phyloP scores from a whole-genome alignment of 1,140 invertebrate species.

The Aradophagus sp. region DNA sequence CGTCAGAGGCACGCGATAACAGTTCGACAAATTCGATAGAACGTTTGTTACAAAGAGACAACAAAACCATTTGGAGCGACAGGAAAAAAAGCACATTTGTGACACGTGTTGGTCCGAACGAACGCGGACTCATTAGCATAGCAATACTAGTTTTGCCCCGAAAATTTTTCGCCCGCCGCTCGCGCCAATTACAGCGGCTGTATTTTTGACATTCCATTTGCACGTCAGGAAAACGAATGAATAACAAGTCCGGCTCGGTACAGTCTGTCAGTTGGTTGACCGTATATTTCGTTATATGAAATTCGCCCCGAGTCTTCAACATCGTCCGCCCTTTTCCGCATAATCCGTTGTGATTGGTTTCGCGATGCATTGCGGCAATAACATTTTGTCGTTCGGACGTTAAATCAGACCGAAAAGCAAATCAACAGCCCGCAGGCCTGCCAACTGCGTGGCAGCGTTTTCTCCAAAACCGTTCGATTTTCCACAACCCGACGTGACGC shows the following conservation, averaged over 20 bases:
- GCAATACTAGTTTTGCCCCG: background rate
- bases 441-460: too few relatives aligned
- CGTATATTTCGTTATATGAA: constrained; percentile 35
- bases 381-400: too few relatives aligned
- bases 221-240: constrained; percentile 35
- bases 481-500: too few relatives aligned
- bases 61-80: too few relatives aligned
- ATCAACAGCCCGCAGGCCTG: too few relatives aligned
- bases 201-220: constrained; percentile 49
- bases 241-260: constrained; percentile 34
- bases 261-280: constrained; percentile 40
- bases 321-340: constrained; percentile 5
- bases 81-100: background rate
- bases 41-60: too few relatives aligned
- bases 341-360: constrained; percentile 23
- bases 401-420: too few relatives aligned
- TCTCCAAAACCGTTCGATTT: too few relatives aligned
- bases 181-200: constrained; percentile 29
- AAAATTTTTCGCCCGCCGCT: constrained; percentile 24
- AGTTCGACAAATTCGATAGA: too few relatives aligned
- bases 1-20: too few relatives aligned
- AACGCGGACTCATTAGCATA: constrained; percentile 10
- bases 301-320: constrained; percentile 23
- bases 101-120: background rate
- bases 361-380: constrained; percentile 2